A percentile compares a stretch with the other conserved stretches of the same genome.
Conservation (phyloP, 2,888 invertebrate genomes). For the Torymus tubicola region DNA sequence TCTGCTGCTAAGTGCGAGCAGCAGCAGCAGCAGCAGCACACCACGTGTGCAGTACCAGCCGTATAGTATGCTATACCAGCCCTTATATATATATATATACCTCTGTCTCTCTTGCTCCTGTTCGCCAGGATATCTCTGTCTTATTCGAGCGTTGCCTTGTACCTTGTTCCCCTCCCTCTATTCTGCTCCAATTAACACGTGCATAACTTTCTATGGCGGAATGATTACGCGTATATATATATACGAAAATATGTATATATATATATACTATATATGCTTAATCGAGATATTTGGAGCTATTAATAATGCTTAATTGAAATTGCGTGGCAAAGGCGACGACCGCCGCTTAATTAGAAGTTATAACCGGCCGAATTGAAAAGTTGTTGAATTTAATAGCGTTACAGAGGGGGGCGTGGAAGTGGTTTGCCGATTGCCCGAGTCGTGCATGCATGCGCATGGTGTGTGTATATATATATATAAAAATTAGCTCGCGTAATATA, state of each 20-base stretch:
- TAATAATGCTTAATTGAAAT: conserved; percentile 29
- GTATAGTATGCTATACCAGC: too few relatives aligned
- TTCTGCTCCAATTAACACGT: conserved; percentile 57
- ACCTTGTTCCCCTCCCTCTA: conserved; percentile 18
- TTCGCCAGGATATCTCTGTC: too few relatives aligned
- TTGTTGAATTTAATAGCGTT: background rate
- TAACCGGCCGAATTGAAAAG: background rate
- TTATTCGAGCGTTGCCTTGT: background rate
- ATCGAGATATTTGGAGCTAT: background rate
- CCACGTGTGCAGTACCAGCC: too few relatives aligned
- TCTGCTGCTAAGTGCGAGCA: background rate
- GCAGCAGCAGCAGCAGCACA: too few relatives aligned
- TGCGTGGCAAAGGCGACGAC: background rate
- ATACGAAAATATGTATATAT: background rate
- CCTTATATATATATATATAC: too few relatives aligned
- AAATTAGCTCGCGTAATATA: too few relatives aligned
- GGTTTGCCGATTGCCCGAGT: too few relatives aligned
- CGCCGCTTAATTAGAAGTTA: conserved; percentile 15
- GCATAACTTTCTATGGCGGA: conserved; percentile 29
- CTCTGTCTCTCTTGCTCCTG: too few relatives aligned
- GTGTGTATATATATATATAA: too few relatives aligned
- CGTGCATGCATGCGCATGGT: too few relatives aligned
- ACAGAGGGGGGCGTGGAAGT: background rate
- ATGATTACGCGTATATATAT: conserved; percentile 4
- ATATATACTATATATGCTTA: background rate